phyloP scores from a whole-genome alignment of 2,113 vertebrate genomes.

The Pandion haliaetus region DNA sequence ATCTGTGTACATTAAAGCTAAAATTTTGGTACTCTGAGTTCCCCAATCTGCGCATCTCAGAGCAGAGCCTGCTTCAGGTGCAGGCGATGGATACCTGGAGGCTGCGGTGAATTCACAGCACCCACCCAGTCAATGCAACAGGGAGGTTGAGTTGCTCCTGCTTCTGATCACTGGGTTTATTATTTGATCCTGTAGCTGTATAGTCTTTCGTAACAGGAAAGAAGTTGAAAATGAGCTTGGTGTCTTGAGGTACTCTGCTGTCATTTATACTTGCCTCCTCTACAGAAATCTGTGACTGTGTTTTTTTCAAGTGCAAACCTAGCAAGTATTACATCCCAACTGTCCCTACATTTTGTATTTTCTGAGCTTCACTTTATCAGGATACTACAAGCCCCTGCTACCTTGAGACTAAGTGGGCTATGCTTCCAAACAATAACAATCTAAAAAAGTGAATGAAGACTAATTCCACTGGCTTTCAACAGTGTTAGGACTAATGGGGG shows the following conservation, averaged over 20 bases:
- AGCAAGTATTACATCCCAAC: neutral
- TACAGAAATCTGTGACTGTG: neutral
- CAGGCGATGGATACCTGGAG: neutral
- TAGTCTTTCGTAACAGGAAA: neutral
- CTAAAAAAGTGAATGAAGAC: neutral
- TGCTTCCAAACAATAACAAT: neutral
- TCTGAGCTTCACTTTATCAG: neutral
- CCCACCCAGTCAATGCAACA: fast-evolving
- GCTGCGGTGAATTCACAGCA: fast-evolving
- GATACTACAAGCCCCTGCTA: neutral
- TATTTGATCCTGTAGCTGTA: neutral
- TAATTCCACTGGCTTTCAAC: neutral
- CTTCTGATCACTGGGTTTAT: neutral
- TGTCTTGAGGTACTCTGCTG: neutral
- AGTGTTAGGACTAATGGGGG: fast-evolving
- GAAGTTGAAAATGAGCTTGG: neutral
- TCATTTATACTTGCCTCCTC: neutral
- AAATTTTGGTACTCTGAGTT: neutral
- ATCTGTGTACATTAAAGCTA: neutral
- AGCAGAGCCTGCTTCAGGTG: neutral
- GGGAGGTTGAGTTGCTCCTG: neutral
- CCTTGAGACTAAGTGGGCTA: neutral
- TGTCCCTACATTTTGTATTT: neutral
- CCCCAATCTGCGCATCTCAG: neutral
- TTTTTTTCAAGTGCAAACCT: neutral